These are phyloP conservation scores for Lasiurus cinereus DNA, from an alignment of 2,113 vertebrate genomes.

Conservation along the genomic window DNA sequence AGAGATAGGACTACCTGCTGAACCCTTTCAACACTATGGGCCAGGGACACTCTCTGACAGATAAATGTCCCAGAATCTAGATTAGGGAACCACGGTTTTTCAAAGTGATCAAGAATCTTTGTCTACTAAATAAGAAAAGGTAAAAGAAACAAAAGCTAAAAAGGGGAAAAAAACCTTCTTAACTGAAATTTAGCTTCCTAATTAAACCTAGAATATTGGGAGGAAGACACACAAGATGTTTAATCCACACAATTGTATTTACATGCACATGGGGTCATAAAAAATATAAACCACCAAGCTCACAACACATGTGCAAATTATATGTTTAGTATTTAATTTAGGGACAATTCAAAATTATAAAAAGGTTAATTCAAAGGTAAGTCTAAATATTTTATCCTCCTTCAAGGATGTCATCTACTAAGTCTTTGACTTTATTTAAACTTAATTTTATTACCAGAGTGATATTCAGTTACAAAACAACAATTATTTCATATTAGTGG, in stretches of 20 bases:
- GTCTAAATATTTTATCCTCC: conserved; percentile 25
- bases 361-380: conserved; percentile 18
- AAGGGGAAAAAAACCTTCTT: conserved; percentile 19
- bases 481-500: background rate
- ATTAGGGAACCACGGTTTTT: background rate
- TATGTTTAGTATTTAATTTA: background rate
- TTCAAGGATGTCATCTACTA: background rate
- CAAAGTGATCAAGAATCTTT: background rate
- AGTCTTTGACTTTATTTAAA: background rate
- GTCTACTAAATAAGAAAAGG: background rate
- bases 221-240: background rate
- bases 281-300: conserved; percentile 3
- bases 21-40: background rate
- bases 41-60: background rate
- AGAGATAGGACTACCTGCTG: background rate
- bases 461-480: background rate
- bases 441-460: conserved; percentile 8
- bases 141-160: background rate
- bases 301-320: background rate
- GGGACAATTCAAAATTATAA: background rate
- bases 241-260: background rate
- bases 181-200: conserved; percentile 24
- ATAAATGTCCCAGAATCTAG: background rate
- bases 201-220: background rate
- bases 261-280: background rate